A percentile compares a stretch with the other conserved stretches of the same genome.
These are phyloP conservation scores for Chionodraco myersi DNA, from an alignment of 2,113 vertebrate genomes.

Conservation along the genomic window DNA sequence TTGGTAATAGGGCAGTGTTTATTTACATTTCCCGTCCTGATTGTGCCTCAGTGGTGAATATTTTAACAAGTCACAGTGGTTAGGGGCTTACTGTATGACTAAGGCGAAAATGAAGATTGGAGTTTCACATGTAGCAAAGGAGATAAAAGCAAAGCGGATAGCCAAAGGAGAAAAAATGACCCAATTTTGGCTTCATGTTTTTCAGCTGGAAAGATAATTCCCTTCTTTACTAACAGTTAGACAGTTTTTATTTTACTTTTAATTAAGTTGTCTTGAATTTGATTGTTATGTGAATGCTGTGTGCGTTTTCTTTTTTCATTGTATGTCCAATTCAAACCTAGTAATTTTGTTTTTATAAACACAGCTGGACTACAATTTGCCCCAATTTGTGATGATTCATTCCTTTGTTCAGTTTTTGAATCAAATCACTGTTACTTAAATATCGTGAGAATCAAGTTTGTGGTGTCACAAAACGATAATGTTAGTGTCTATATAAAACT, in stretches of 20 bases:
- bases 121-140: slow-evolving; percentile 51
- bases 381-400: background rate
- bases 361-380: too few species aligned
- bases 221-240: slow-evolving; percentile 37
- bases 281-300: slow-evolving; percentile 28
- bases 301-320: slow-evolving; percentile 14
- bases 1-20: slow-evolving; percentile 35
- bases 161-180: slow-evolving; percentile 65
- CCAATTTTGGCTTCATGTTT: slow-evolving; percentile 57
- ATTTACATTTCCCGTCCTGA: slow-evolving; percentile 38
- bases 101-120: slow-evolving; percentile 44
- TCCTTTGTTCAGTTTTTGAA: slow-evolving; percentile 6
- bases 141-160: slow-evolving; percentile 60
- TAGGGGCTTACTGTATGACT: slow-evolving; percentile 30
- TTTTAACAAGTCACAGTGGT: slow-evolving; percentile 44
- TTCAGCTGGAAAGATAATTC: slow-evolving; percentile 53
- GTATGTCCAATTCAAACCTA: background rate
- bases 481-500: background rate
- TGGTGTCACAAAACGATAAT: slow-evolving; percentile 2
- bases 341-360: background rate
- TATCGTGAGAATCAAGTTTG: background rate
- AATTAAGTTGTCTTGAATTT: slow-evolving; percentile 34
- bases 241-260: slow-evolving; percentile 38
- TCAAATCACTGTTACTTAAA: slow-evolving; percentile 1
- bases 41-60: slow-evolving; percentile 39